Base-by-base conservation (phyloP, 2,888 invertebrate species). In the Laspeyria flexula region DNA sequence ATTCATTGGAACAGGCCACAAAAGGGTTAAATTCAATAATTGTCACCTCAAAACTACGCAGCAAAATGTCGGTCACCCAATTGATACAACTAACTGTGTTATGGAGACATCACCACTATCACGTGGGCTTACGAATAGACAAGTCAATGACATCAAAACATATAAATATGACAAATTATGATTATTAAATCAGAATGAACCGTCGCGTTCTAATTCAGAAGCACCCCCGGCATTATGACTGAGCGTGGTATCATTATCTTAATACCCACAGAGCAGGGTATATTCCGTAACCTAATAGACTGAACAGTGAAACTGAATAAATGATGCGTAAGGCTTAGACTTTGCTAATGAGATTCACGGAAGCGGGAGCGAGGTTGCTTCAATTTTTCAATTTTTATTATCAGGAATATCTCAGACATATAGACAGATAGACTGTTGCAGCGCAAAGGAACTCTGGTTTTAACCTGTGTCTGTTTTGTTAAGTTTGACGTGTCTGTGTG, bases 301-400 rank as follows among this genome's bases (percentile, higher is more conserved):
- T 49, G 75, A 64, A 61, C 71, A 66, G 60, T 72, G 71, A 68
- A 73, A 73, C 73, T 76, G 77, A 81, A 83, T 83, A 78, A 78
- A 74, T 79, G 60, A 81, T 75, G 57, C 46, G 43, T 38, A 50
- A 51, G 15, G 33, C 33, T 11, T 9, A 23, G 45, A 10, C 6
- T 37, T 41, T 29, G 21, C 23, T 58, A 42, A 18, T 12, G 44
- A 50, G 50, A 38, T 18, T 11, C 10, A 42, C 37, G 55, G 41
- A 12, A 37, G 61, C 59, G 57, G 3, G 11, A 31, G 54, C 43
- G 54, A 27, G n/a, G 3, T 21, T 12, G n/a, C 5, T 30, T n/a
- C 29, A 30, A 27, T 10, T n/a, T n/a, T n/a, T n/a, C n/a, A n/a
- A n/a, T n/a, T n/a, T n/a, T n/a, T n/a, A n/a, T n/a, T n/a, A n/a